A percentile compares a stretch with the other conserved stretches of the same genome.
Evolutionary conservation across 2,888 invertebrate species (phyloP).

Genomic region (Antitype chi): DNA sequence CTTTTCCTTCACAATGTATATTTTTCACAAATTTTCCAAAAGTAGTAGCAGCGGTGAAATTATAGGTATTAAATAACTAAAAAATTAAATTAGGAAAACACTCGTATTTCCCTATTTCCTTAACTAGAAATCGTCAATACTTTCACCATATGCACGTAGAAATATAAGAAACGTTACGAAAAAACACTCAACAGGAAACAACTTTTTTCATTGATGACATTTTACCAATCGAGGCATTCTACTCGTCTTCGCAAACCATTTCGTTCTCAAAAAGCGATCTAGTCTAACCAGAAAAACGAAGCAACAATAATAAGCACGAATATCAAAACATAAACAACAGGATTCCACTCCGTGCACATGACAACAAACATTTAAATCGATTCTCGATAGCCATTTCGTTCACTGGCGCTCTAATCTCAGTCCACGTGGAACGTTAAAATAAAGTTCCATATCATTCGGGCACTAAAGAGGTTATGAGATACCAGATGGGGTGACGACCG

Average conservation of each 20-base stretch:
- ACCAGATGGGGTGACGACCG: conserved; percentile 82
- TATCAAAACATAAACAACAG: conserved; percentile 52
- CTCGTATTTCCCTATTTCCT: not conserved
- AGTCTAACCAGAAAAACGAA: not conserved
- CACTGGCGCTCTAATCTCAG: conserved; percentile 47
- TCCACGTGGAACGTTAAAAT: conserved; percentile 79
- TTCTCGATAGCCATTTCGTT: conserved; percentile 55
- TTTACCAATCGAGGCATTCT: not conserved
- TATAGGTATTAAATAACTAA: not conserved
- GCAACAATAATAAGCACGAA: conserved; percentile 2
- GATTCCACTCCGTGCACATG: conserved; percentile 43
- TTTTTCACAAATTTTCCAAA: not conserved
- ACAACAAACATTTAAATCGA: conserved; percentile 65
- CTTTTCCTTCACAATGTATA: not conserved
- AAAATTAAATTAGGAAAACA: not conserved
- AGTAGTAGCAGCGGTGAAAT: not conserved
- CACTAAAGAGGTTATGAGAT: conserved; percentile 81
- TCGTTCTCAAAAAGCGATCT: not conserved
- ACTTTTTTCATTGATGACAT: not conserved
- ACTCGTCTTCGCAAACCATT: not conserved
- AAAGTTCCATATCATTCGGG: conserved; percentile 76
- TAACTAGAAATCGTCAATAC: not conserved
- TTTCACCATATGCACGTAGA: not conserved
- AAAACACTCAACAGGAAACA: not conserved
- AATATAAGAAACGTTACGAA: not conserved